Evolutionary conservation across 2,113 vertebrate genomes (phyloP), one percentile per base, ranked within the genome.

Genomic region (Vidua chalybeata): DNA sequence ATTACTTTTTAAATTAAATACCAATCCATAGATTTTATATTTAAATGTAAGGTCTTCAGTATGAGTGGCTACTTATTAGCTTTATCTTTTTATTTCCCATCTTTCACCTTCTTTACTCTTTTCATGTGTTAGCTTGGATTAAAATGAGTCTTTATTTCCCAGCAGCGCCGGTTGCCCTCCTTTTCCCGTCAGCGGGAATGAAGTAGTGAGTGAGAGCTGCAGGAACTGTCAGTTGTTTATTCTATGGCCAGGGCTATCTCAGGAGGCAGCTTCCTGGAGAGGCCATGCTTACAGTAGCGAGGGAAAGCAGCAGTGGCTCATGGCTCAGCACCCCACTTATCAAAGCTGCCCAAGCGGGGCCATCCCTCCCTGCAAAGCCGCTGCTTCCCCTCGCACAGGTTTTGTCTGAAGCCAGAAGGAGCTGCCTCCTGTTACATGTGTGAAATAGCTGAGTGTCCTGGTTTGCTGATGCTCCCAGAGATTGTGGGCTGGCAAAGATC

Each of bases 151-250:
- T 69, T 56, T 31, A 13, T 56, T 89, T 78, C 41, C 15, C 26
- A 7, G 7, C 45, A 46, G 30, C 0, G 0, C 27, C 1, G 3
- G 17, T 5, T 37, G 86, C 35, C 16, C 56, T 93, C 61, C 51
- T 56, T 75, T 67, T 64, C 39, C 69, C 2, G 2, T 73, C 41
- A 19, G 61, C 6, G 37, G 62, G 54, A 41, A 82, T 78, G 91
- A 81, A 91, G 89, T 1, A 92, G 77, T 58, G 93, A 37, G 93
- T 92, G 91, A 17, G 66, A 89, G 54, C 62, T 11, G 81, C 66
- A 18, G 74, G 63, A 41, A 6, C 69, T 61, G 84, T 15, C 91
- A 33, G 89, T 21, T 96, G 91, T 91, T 95, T 94, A 91, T 84
- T 52, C 69, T 39, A 13, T 0, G 8, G 59, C 67, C 71, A 3